These are phyloP conservation scores for Parauchenoglanis punctatus DNA, from an alignment of 2,797 vertebrate genomes.

Conservation along the genomic window DNA sequence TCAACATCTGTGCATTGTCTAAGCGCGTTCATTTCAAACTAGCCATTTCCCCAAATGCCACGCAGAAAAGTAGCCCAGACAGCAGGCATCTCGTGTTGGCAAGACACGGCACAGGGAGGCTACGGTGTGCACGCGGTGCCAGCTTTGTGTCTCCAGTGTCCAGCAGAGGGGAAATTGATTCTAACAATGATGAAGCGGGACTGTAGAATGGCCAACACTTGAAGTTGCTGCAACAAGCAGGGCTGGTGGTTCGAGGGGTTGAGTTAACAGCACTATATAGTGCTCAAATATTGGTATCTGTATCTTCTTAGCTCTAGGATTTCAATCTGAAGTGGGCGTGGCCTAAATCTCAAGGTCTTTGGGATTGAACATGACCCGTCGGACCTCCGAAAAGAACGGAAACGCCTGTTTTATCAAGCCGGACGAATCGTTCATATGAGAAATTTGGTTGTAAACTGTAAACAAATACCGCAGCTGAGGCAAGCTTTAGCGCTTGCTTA, in stretches of 20 bases:
- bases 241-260: background rate
- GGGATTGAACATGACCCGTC: too few relatives aligned
- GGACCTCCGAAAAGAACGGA: too few relatives aligned
- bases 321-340: background rate
- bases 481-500: too few relatives aligned
- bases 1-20: constrained; percentile 11
- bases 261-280: background rate
- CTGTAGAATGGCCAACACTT: constrained; percentile 5
- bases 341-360: background rate
- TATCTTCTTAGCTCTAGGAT: background rate
- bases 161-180: constrained; percentile 21
- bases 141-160: constrained; percentile 25
- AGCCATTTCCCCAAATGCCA: constrained; percentile 19
- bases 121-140: background rate
- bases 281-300: background rate
- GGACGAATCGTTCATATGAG: background rate
- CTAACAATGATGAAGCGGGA: constrained; percentile 20
- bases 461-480: too few relatives aligned
- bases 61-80: constrained; percentile 24
- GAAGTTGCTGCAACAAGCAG: background rate
- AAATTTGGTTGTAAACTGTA: too few relatives aligned
- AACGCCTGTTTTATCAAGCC: too few relatives aligned
- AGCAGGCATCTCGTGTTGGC: constrained; percentile 29
- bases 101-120: background rate
- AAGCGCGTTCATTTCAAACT: background rate